Evolutionary conservation across 2,797 vertebrate species (phyloP), one percentile per base, ranked within the genome.

Genomic region (Miichthys miiuy): DNA sequence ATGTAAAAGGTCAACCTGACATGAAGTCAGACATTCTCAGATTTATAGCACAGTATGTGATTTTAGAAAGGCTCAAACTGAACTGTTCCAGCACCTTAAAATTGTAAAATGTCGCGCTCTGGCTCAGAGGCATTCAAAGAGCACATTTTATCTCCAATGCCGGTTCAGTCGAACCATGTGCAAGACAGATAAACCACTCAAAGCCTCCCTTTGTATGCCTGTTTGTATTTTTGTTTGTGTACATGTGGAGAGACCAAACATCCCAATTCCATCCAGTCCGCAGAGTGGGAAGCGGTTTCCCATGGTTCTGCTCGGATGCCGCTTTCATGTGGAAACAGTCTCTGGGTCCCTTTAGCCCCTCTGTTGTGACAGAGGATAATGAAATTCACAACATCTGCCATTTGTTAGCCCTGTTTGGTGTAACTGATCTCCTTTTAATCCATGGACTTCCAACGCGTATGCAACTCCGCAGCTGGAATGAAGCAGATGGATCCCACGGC

Each of bases 361-460:
- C 85, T 91, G 91, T 92, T 93, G 89, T 91, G 92, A 93, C 91
- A 89, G 83, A 84, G 81, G 85, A 90, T 92, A 92, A 94, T 92
- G 89, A 87, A 94, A 91, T 94, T 93, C 89, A 88, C 81, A 87
- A 93, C 93, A 94, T 94, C 91, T 94, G 94, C 87, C 89, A 91
- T 94, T 94, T 92, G 90, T 94, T 94, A 93, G 88, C 73, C 87
- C 77, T 75, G 81, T 93, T 93, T 91, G 87, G 86, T 92, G 90
- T 86, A 93, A 93, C 91, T 72, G 84, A 92, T 91, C 92, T 92
- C 81, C 81, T 89, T 94, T 92, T 88, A 92, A 93, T 92, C 89
- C 66, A 21, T 70, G 83, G 75, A 89, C 88, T 92, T 93, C 81
- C 77, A 91, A 82, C 68, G 68, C 63, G 69, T 89, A 81, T 81